Percentiles rank a stretch among this genome's conserved stretches.
phyloP scores from a whole-genome alignment of 2,797 vertebrate species.

The Bradypodion pumilum region DNA sequence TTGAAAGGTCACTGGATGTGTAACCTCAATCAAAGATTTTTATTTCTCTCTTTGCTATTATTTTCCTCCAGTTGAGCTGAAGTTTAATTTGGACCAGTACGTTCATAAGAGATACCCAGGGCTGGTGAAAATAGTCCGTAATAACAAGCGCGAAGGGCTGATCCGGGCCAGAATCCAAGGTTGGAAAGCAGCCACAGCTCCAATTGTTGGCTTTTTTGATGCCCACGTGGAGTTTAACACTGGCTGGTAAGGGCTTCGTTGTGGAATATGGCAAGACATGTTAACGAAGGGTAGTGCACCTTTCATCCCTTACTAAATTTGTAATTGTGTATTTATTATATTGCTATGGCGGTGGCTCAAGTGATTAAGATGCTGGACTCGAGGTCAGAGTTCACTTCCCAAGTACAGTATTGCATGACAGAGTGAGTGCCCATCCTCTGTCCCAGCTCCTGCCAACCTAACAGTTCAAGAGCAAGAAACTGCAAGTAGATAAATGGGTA shows the following conservation, averaged over 20 bases:
- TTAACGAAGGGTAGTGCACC: too few species aligned
- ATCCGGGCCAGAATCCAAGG: constrained; percentile 95
- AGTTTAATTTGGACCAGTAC: constrained; percentile 95
- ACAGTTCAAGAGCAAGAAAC: too few species aligned
- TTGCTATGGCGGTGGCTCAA: too few species aligned
- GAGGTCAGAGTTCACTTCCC: too few species aligned
- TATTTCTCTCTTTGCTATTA: neutral
- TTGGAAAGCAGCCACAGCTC: constrained; percentile 92
- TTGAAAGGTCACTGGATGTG: rapidly evolving
- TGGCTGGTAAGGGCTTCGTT: constrained; percentile 84
- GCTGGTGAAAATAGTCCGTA: constrained; percentile 94
- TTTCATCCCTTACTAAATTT: too few species aligned
- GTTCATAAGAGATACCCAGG: constrained; percentile 93
- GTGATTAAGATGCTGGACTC: too few species aligned
- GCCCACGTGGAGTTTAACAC: constrained; percentile 97
- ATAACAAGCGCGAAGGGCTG: constrained; percentile 91
- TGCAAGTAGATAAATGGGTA: too few species aligned
- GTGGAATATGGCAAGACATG: neutral
- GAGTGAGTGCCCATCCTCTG: too few species aligned
- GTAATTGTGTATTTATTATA: too few species aligned
- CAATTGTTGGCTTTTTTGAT: constrained; percentile 94
- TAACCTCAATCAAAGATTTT: neutral
- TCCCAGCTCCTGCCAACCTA: too few species aligned
- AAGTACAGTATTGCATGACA: too few species aligned
- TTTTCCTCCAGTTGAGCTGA: constrained; percentile 86